Percentiles rank a stretch among this genome's conserved stretches.
Evolutionary conservation across 2,113 vertebrate genomes (phyloP).

Genomic region (Scomber scombrus): DNA sequence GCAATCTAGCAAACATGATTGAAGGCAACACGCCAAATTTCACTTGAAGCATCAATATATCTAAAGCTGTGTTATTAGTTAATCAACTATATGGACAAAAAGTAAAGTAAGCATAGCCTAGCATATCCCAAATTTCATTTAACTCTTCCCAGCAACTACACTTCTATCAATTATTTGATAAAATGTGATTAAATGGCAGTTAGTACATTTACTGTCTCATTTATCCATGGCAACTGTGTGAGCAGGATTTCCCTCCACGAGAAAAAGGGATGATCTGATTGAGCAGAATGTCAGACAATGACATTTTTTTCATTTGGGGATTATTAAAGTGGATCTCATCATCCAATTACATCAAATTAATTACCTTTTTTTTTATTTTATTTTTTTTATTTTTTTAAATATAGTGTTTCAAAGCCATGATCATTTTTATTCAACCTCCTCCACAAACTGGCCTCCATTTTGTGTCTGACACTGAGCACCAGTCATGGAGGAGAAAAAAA

Average conservation of each 20-base stretch:
- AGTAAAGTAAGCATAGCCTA: too few species aligned
- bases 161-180: too few species aligned
- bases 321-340: conserved; percentile 6
- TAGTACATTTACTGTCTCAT: neutral
- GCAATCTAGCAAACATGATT: too few species aligned
- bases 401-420: neutral
- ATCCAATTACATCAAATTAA: neutral
- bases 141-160: too few species aligned
- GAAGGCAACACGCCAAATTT: neutral
- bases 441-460: conserved; percentile 60
- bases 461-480: conserved; percentile 15
- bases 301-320: neutral
- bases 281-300: conserved; percentile 9
- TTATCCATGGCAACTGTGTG: neutral
- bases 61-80: neutral
- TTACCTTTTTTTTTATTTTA: neutral
- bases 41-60: neutral
- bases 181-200: neutral
- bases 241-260: neutral
- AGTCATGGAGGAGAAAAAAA: neutral
- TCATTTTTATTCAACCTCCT: neutral
- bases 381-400: too few species aligned
- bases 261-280: conserved; percentile 32
- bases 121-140: too few species aligned
- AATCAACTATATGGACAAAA: too few species aligned